These are phyloP conservation scores for Sternarchorhynchus goeldii DNA, from an alignment of 2,797 vertebrate species.

Conservation along the genomic window DNA sequence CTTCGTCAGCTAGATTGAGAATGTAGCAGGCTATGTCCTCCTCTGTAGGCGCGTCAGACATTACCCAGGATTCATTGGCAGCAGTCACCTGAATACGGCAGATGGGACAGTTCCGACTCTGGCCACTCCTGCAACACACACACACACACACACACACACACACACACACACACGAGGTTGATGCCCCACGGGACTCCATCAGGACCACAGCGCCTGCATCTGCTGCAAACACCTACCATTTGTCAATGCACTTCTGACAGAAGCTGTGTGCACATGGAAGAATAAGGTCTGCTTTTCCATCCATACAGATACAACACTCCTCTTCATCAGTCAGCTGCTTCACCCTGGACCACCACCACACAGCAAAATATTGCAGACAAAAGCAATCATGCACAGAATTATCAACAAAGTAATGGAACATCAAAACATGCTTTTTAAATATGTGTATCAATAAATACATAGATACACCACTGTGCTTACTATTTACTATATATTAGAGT, in stretches of 20 bases:
- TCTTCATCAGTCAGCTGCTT: conserved; percentile 96
- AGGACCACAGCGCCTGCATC: neutral
- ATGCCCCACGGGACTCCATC: too few relatives aligned
- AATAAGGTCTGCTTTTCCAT: conserved; percentile 92
- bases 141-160: neutral
- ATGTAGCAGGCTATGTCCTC: conserved; percentile 95
- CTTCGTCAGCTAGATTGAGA: conserved; percentile 95
- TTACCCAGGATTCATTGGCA: conserved; percentile 94
- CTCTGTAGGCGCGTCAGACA: conserved; percentile 93
- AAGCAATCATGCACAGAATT: neutral
- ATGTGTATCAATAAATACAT: neutral
- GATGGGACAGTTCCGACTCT: conserved; percentile 92
- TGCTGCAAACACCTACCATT: conserved; percentile 79
- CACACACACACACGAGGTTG: neutral
- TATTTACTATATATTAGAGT: too few relatives aligned
- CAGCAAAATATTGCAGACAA: too few relatives aligned
- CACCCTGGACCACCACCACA: conserved; percentile 75
- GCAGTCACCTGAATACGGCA: conserved; percentile 93
- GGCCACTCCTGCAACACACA: conserved; percentile 84
- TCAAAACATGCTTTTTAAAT: neutral
- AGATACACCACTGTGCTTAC: neutral
- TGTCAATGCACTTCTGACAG: conserved; percentile 99
- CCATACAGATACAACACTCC: conserved; percentile 99
- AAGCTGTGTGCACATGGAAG: conserved; percentile 96
- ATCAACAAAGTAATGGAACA: neutral